Base-by-base conservation (phyloP, 2,888 invertebrate genomes). In the Sialis lutaria region DNA sequence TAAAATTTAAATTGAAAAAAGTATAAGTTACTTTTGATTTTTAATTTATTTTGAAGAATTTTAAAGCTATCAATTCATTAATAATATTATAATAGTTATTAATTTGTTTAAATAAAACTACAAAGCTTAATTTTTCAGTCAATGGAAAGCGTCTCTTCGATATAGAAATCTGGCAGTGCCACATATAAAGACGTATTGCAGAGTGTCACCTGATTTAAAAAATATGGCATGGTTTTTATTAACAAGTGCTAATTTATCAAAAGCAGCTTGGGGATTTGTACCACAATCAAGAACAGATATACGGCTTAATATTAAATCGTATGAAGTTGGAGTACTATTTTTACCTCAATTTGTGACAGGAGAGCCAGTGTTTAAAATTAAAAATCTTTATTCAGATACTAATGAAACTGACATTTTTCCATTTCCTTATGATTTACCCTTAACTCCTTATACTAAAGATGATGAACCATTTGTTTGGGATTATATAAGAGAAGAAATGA, bases 181-280 rank as follows among this genome's bases (percentile, higher is more conserved):
- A 0, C 97, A 98, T 60, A 89, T 96, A 37, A 98, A 98, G 64
- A 79, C 82, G 0, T 97, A 95, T 62, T 75, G 80, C 0, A 73
- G 95, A 7, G 65, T 80, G 3, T 83, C 84, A 0, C 78, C 81
- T 0, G 79, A 82, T 58, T 61, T 67, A 49, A 67, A 64, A n/a
- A 65, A 68, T 53, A 70, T 84, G 4, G 80, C 88, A 0, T 97
- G 82, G 81, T 90, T 86, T 61, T 65, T 89, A 1, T 67, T 96
- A 1, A 93, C 93, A 0, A 95, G 95, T 46, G 91, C 89, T 0
- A 98, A 98, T 68, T 68, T 96, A 33, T 97, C 96, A 8, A 96
- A 95, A 68, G 91, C 96, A 1, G 97, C 97, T 0, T 97, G 97
- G 97, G 97, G 97, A 39, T 63, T 73, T 6, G 77, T 76, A 52